phyloP scores from a whole-genome alignment of 1,140 invertebrate species.

The Lasioglossum albipes region DNA sequence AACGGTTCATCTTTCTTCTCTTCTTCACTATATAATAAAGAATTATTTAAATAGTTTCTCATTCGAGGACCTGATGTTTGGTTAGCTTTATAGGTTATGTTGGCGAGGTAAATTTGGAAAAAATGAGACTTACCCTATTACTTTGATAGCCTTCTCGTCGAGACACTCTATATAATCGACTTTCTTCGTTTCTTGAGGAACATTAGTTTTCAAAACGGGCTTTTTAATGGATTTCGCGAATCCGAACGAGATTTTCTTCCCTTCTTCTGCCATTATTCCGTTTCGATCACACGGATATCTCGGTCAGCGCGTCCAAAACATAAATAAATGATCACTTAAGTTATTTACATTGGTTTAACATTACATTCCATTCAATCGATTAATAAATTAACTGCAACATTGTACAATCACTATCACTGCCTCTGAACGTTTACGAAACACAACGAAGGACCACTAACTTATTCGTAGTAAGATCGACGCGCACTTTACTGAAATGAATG shows the following conservation, averaged over 20 bases:
- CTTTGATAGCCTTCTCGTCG: constrained; percentile 87
- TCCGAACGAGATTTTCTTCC: constrained; percentile 89
- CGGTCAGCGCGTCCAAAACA: not conserved
- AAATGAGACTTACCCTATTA: constrained; percentile 82
- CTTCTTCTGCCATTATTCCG: constrained; percentile 76
- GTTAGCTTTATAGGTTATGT: constrained; percentile 42
- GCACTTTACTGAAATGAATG: not conserved
- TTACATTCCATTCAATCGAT: constrained; percentile 1
- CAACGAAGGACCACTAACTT: not conserved
- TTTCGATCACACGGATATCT: not conserved
- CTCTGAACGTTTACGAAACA: not conserved
- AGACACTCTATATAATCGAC: constrained; percentile 87
- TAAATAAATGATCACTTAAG: not conserved
- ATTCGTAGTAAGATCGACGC: not conserved
- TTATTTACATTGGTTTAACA: constrained; percentile 6
- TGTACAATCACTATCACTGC: not conserved
- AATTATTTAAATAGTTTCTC: not conserved
- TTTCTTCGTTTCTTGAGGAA: constrained; percentile 77
- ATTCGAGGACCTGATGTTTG: not conserved
- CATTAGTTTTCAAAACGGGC: constrained; percentile 78
- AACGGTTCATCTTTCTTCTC: constrained; percentile 80
- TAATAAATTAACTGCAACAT: not conserved
- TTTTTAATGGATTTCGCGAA: constrained; percentile 87
- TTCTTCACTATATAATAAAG: constrained; percentile 80
- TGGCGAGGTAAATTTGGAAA: constrained; percentile 39